Evolutionary conservation across 1,140 invertebrate genomes (phyloP).

Genomic region (Frieseomelitta varia): DNA sequence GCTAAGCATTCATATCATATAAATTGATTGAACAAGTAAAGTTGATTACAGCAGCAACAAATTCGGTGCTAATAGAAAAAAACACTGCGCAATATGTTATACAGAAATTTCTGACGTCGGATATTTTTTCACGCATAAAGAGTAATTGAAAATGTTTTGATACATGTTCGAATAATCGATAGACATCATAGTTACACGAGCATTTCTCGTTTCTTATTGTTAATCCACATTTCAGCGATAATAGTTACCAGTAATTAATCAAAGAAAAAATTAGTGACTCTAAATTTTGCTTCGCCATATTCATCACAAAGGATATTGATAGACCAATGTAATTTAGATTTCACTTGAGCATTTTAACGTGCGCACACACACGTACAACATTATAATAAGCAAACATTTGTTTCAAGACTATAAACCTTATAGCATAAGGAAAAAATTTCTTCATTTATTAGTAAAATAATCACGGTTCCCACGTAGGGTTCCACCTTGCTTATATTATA

Average conservation of each 20-base stretch:
- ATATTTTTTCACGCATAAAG: conserved; percentile 19
- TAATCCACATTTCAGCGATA: not conserved
- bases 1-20: conserved; percentile 14
- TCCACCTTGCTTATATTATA: not conserved
- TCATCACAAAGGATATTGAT: conserved; percentile 7
- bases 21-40: conserved; percentile 45
- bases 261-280: conserved; percentile 21
- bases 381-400: not conserved
- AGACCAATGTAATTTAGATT: conserved; percentile 34
- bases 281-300: not conserved
- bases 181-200: not conserved
- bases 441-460: not conserved
- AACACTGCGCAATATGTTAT: not conserved
- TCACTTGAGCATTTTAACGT: not conserved
- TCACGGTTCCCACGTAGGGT: not conserved
- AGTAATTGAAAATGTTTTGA: conserved; percentile 18
- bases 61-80: not conserved
- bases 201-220: not conserved
- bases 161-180: not conserved
- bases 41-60: conserved; percentile 49
- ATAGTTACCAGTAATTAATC: conserved; percentile 6
- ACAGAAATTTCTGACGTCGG: conserved; percentile 20
- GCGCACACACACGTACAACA: too few relatives aligned
- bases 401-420: not conserved
- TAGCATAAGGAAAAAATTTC: too few relatives aligned